A percentile compares a stretch with the other conserved stretches of the same genome.
Evolutionary conservation across 35 echinoderm and acorn worm species (phyloP).

Genomic region (Apostichopus parvimensis): DNA sequence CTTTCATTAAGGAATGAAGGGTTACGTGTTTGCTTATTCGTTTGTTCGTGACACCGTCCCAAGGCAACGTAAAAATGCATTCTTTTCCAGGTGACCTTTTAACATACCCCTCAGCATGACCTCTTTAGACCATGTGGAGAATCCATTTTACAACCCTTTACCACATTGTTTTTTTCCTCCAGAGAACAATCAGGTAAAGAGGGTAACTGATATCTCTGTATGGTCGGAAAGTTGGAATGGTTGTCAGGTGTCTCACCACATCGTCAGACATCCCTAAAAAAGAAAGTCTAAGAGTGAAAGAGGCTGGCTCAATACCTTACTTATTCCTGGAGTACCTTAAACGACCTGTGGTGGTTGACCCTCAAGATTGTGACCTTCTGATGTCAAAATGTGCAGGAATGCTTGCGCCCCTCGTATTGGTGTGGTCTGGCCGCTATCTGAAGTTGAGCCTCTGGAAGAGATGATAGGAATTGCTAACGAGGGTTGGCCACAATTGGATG

Average conservation of each 20-base stretch:
- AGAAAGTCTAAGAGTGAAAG: conserved; percentile 34
- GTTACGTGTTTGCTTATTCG: not conserved
- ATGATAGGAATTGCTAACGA: conserved; percentile 24
- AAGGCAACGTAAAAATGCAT: not conserved
- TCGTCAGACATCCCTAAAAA: conserved; percentile 45
- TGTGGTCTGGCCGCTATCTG: conserved; percentile 27
- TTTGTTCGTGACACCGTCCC: not conserved
- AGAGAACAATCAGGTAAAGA: conserved; percentile 49
- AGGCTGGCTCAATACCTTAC: conserved; percentile 44
- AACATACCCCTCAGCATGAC: not conserved
- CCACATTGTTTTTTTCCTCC: conserved; percentile 45
- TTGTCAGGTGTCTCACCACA: conserved; percentile 32
- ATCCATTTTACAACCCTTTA: conserved; percentile 28
- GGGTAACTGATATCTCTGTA: conserved; percentile 43
- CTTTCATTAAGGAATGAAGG: not conserved
- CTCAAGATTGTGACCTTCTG: conserved; percentile 25
- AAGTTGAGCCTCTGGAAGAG: conserved; percentile 21
- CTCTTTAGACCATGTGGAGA: conserved; percentile 2
- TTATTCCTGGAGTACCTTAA: conserved; percentile 23
- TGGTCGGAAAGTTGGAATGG: conserved; percentile 46
- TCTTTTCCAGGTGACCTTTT: not conserved
- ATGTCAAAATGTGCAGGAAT: conserved; percentile 40
- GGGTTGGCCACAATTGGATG: not conserved
- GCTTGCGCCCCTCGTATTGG: conserved; percentile 30
- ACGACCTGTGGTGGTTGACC: conserved; percentile 22